A percentile compares a stretch with the other conserved stretches of the same genome.
Conservation (phyloP, 2,888 invertebrate genomes). For the Taphrorychus bicolor region DNA sequence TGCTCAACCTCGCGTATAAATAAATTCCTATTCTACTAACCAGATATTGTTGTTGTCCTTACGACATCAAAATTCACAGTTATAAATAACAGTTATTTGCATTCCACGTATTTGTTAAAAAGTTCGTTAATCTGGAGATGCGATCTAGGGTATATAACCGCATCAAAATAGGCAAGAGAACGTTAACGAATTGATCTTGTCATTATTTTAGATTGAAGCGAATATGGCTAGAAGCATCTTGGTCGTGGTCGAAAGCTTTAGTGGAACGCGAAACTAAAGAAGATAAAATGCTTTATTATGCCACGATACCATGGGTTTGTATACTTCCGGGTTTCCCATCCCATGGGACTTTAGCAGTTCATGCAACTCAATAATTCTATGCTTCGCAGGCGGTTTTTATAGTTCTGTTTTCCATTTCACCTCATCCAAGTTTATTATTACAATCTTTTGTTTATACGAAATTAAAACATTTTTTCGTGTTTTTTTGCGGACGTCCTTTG, state of each 20-base stretch:
- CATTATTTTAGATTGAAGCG: constrained; percentile 2
- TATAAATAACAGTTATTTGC: constrained; percentile 2
- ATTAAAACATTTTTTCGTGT: background rate
- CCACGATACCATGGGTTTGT: background rate
- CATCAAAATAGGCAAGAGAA: background rate
- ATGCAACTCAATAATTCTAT: background rate
- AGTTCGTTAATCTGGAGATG: too few species aligned
- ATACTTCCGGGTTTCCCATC: background rate
- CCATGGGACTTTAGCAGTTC: background rate
- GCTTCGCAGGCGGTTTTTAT: background rate
- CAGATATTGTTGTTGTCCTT: background rate
- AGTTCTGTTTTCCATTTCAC: background rate
- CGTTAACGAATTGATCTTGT: background rate
- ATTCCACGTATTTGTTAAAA: background rate
- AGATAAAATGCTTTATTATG: background rate
- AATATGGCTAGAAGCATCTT: constrained; percentile 1
- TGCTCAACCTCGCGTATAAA: background rate
- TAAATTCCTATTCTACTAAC: background rate
- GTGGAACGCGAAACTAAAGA: constrained; percentile 11
- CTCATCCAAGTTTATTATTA: background rate
- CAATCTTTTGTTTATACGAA: background rate
- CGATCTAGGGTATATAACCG: too few species aligned
- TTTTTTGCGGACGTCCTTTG: background rate
- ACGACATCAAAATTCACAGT: background rate
- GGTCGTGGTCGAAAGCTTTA: constrained; percentile 5